These are phyloP conservation scores for Orthonevra nobilis DNA, from an alignment of 2,888 invertebrate genomes.

Conservation along the genomic window DNA sequence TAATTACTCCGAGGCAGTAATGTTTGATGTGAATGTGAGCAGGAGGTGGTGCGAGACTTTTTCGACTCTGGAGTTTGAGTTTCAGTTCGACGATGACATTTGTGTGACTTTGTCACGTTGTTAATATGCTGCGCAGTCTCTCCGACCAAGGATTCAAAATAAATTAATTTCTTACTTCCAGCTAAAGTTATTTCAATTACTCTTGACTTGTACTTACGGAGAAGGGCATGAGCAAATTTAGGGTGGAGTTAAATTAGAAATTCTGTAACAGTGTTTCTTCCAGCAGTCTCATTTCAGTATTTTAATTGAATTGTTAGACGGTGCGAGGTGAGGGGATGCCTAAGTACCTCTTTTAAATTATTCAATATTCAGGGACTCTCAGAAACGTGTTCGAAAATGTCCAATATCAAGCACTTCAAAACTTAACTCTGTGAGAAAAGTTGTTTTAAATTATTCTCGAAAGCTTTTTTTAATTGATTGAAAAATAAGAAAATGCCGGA, in stretches of 20 bases:
- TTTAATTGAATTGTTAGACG: conserved; percentile 49
- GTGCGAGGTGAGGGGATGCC: conserved; percentile 1
- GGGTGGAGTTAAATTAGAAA: conserved; percentile 58
- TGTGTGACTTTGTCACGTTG: conserved; percentile 28
- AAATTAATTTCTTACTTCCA: conserved; percentile 49
- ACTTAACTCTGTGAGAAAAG: too few species aligned
- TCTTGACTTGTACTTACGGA: conserved; percentile 34
- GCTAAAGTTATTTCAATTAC: conserved; percentile 58
- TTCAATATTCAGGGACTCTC: conserved; percentile 37
- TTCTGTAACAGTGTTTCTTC: conserved; percentile 28
- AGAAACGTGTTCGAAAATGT: too few species aligned
- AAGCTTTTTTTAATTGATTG: too few species aligned
- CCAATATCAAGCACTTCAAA: too few species aligned
- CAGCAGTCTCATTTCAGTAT: conserved; percentile 37
- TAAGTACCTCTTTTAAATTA: conserved; percentile 34
- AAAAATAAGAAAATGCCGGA: too few species aligned
- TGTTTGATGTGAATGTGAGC: neutral
- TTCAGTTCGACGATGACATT: conserved; percentile 17
- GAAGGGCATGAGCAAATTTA: too few species aligned
- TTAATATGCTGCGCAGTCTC: conserved; percentile 24
- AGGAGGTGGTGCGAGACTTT: too few species aligned
- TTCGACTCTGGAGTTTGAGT: neutral
- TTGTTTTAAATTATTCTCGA: too few species aligned
- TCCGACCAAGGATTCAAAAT: conserved; percentile 39
- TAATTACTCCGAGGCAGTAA: conserved; percentile 28